phyloP scores from a whole-genome alignment of 2,113 vertebrate genomes.

The Psilopsiagon aymara region DNA sequence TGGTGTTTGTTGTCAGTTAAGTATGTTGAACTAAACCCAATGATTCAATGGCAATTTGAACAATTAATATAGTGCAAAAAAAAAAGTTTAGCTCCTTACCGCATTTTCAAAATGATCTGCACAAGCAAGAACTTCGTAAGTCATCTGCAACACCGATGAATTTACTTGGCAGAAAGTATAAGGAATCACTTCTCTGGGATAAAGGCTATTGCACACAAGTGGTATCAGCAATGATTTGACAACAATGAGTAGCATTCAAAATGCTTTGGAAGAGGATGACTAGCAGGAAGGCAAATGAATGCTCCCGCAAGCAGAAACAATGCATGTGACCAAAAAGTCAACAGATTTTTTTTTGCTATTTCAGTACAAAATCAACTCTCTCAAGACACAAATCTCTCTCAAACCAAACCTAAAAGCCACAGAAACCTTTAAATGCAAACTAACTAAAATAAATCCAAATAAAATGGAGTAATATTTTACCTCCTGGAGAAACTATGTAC shows the following conservation, averaged over 20 bases:
- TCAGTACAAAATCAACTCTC: not conserved
- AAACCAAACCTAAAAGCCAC: not conserved
- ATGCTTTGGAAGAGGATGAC: not conserved
- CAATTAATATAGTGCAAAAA: not conserved
- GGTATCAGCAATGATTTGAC: not conserved
- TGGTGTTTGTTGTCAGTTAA: not conserved
- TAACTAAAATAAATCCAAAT: not conserved
- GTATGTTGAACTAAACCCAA: not conserved
- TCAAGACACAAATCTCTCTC: not conserved
- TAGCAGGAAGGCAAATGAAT: conserved; percentile 5
- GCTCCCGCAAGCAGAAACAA: not conserved
- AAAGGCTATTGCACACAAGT: not conserved
- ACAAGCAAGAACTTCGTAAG: not conserved
- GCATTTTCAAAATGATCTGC: not conserved
- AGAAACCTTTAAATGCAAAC: not conserved
- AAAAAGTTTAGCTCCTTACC: not conserved
- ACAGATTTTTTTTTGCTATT: not conserved
- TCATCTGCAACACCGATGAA: not conserved
- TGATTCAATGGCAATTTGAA: not conserved
- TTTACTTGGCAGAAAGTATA: not conserved
- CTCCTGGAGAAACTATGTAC: not conserved
- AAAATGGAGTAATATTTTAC: not conserved
- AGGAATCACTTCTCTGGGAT: not conserved
- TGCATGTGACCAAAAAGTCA: conserved; percentile 8
- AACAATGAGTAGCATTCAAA: not conserved